Evolutionary conservation across 2,888 invertebrate species (phyloP).

Genomic region (Eilema griseolum): DNA sequence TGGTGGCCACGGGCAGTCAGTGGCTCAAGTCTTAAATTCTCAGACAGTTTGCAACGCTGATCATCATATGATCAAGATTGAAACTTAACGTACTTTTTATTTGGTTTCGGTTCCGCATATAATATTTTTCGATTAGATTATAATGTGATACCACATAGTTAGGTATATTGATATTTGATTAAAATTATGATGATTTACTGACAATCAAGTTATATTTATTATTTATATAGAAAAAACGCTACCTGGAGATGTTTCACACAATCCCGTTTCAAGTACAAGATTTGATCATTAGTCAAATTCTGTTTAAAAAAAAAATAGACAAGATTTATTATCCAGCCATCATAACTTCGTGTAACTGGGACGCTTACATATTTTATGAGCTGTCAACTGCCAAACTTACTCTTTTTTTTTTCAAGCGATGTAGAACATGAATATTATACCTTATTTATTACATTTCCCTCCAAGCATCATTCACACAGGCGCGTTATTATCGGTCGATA

Average conservation of each 20-base stretch:
- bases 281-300: background rate
- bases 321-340: background rate
- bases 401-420: background rate
- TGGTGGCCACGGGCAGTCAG: no score
- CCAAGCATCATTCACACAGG: no score
- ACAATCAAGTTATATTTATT: background rate
- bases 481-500: no score
- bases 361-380: background rate
- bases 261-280: background rate
- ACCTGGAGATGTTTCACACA: background rate
- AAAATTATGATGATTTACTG: background rate
- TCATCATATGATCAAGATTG: no score
- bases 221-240: background rate
- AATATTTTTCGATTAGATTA: no score
- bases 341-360: background rate
- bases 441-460: slow-evolving; percentile 1
- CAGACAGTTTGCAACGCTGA: no score
- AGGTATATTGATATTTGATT: no score
- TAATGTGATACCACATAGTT: no score
- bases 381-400: background rate
- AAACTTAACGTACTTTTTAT: no score
- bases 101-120: no score
- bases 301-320: background rate
- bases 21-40: no score
- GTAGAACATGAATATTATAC: slow-evolving; percentile 2